Conservation (phyloP, 2,888 invertebrate genomes). For the Nymphalis c-album region DNA sequence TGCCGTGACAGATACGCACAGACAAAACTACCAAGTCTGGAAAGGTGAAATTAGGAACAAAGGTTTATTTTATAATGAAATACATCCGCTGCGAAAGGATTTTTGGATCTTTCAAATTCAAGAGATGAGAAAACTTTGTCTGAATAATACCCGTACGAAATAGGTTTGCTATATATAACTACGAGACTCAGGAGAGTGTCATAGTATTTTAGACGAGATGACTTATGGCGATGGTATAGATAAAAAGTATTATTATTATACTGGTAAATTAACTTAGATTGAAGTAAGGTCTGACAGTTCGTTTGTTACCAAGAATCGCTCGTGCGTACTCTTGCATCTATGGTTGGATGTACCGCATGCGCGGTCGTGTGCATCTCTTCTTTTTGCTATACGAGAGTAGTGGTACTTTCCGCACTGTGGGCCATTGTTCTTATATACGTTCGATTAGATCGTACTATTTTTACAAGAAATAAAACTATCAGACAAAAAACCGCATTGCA, state of each 20-base stretch:
- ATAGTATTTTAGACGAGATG: not conserved
- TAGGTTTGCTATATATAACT: no score
- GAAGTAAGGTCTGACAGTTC: not conserved
- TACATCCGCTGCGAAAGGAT: no score
- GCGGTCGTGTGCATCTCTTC: slow-evolving; percentile 59
- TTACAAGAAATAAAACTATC: not conserved
- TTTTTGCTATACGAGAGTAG: slow-evolving; percentile 46
- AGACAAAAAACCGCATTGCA: no score
- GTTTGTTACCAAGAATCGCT: slow-evolving; percentile 18
- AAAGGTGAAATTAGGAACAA: no score
- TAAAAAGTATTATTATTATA: slow-evolving; percentile 11
- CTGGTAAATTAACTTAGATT: slow-evolving; percentile 7
- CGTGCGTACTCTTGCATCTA: slow-evolving; percentile 38
- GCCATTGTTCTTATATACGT: slow-evolving; percentile 20
- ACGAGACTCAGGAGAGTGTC: no score
- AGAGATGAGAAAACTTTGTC: no score
- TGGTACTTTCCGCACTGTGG: slow-evolving; percentile 41
- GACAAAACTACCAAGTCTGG: no score
- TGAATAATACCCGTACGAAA: no score
- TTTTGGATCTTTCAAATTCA: no score
- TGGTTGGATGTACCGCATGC: slow-evolving; percentile 44
- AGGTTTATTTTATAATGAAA: no score
- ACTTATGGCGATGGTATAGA: not conserved
- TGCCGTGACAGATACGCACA: no score
- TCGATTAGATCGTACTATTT: not conserved